Conservation (phyloP, 2,113 vertebrate genomes). For the Thamnophis sirtalis region DNA sequence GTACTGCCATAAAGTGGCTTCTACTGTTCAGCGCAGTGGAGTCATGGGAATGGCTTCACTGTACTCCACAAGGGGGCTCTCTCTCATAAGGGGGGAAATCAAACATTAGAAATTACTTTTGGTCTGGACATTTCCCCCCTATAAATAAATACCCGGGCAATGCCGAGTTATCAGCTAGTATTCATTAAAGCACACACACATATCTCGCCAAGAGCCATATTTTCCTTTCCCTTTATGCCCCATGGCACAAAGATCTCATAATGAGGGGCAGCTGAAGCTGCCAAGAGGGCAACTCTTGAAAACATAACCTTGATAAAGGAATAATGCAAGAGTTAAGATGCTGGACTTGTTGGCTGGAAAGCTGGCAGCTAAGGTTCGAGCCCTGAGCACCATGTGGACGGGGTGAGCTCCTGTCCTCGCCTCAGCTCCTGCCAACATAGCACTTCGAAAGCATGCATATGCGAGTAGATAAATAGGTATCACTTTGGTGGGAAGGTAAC, state of each 20-base stretch:
- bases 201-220: neutral
- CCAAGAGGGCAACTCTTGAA: neutral
- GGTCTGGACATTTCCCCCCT: too few species aligned
- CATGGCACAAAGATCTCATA: neutral
- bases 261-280: neutral
- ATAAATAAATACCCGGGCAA: too few species aligned
- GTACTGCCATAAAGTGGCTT: too few species aligned
- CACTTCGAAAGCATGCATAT: neutral
- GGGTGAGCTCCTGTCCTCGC: neutral
- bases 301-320: neutral
- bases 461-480: neutral
- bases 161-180: too few species aligned
- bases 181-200: too few species aligned
- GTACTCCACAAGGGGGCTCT: too few species aligned
- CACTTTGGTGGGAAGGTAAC: neutral
- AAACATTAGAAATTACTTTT: too few species aligned
- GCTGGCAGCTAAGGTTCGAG: neutral
- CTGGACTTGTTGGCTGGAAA: neutral
- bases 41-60: too few species aligned
- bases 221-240: neutral
- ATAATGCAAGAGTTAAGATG: neutral
- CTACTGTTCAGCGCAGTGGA: too few species aligned
- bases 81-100: too few species aligned
- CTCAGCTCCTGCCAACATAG: neutral
- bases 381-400: rapidly evolving